A percentile compares a stretch with the other conserved stretches of the same genome.
These are phyloP conservation scores for Antrozous pallidus DNA, from an alignment of 2,797 vertebrate species.

Conservation along the genomic window DNA sequence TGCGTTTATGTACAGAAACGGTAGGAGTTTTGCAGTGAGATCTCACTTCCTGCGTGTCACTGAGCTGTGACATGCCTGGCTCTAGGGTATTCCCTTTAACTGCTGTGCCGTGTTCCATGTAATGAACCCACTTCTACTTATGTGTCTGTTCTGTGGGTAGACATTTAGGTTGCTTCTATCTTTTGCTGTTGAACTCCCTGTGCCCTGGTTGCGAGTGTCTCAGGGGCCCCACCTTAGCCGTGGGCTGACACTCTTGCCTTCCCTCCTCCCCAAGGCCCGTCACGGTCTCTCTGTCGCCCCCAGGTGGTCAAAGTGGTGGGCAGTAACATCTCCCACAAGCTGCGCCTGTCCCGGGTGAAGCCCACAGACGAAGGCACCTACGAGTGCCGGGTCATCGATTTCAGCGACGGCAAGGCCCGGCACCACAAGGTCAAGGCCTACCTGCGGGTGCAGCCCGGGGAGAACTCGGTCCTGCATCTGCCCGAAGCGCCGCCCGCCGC, in stretches of 20 bases:
- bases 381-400: slow-evolving; percentile 95
- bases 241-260: accelerated
- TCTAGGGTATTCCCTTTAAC: not conserved
- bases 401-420: slow-evolving; percentile 88
- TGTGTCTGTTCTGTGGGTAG: not conserved
- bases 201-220: not conserved
- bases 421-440: slow-evolving; percentile 93
- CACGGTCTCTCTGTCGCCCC: slow-evolving; percentile 60
- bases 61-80: not conserved
- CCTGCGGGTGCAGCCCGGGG: slow-evolving; percentile 88
- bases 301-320: slow-evolving; percentile 97
- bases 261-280: not conserved
- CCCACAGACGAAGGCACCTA: slow-evolving; percentile 93
- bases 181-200: not conserved
- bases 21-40: not conserved
- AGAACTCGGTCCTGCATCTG: slow-evolving; percentile 75
- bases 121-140: accelerated
- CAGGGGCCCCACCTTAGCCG: not conserved
- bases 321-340: slow-evolving; percentile 98
- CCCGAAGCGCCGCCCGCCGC: slow-evolving; percentile 80
- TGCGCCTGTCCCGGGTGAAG: slow-evolving; percentile 93
- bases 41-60: too few species aligned
- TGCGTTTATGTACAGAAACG: not conserved
- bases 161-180: not conserved
- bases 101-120: not conserved